Evolutionary conservation across 1,140 invertebrate species (phyloP), one percentile per base, ranked within the genome.

Genomic region (Zaprionus tsacasi): DNA sequence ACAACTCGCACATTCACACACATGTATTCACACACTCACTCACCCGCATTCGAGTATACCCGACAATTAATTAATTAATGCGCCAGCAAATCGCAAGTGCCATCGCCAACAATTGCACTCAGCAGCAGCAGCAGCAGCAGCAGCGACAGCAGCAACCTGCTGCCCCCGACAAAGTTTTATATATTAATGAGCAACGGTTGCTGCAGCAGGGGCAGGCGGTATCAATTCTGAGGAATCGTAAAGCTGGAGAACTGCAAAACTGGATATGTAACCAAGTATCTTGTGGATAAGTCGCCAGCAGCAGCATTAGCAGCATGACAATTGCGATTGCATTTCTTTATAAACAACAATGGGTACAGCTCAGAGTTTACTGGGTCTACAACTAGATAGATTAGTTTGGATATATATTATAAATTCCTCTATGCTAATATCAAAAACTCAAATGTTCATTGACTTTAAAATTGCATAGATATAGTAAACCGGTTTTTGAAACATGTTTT

Each of bases 31-130:
- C 50, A 27, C 17, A 63, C 38, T 60, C 43, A 48, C 50, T 6
- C 13, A 5, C 15, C 1, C n/a, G 21, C 38, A 33, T 61, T 56
- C 50, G 52, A 35, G 21, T 70, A 70, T 76, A 60, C 38, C 68
- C 71, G 67, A 72, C 73, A 67, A 68, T 83, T 74, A 87, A 80
- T 87, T 87, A 87, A 87, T 88, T 80, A 80, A 80, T 72, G 65
- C 67, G 52, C 38, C 59, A 73, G 60, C 81, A 35, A 73, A 65
- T 82, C 79, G 65, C 56, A 52, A 64, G 57, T 40, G 66, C 50
- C 64, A 59, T 65, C 60, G 60, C 57, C 70, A 8, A 35, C 33
- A 68, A 54, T 50, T 60, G 57, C 61, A 48, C 43, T 17, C 27
- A 48, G 57, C 8, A 15, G 13, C 4, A 21, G 21, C 21, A 21